phyloP scores from a whole-genome alignment of 1,140 invertebrate genomes.

The Notospermus geniculatus region DNA sequence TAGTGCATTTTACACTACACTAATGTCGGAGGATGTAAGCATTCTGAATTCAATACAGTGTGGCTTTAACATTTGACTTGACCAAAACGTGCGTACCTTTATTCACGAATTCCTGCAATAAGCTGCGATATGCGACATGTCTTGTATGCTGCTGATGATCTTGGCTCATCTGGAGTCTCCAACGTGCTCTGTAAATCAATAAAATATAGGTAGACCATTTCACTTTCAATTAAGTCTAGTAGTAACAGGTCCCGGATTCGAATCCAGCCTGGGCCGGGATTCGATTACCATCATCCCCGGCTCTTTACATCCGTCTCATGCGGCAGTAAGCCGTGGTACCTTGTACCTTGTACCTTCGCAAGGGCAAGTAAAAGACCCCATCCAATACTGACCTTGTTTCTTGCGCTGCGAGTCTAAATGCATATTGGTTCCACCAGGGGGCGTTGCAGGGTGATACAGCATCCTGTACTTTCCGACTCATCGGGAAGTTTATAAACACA shows the following conservation, averaged over 20 bases:
- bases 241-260: slow-evolving; percentile 9
- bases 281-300: too few relatives aligned
- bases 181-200: slow-evolving; percentile 28
- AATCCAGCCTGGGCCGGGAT: too few relatives aligned
- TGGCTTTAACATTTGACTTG: too few relatives aligned
- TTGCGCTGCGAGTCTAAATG: slow-evolving; percentile 42
- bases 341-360: too few relatives aligned
- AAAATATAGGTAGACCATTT: slow-evolving; percentile 5
- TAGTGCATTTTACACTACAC: too few relatives aligned
- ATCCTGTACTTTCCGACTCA: slow-evolving; percentile 22
- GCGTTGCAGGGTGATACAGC: background rate
- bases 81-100: slow-evolving; percentile 20
- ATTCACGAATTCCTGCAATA: slow-evolving; percentile 31
- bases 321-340: too few relatives aligned
- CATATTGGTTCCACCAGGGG: slow-evolving; percentile 18
- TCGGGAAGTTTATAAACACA: slow-evolving; percentile 32
- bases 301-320: too few relatives aligned
- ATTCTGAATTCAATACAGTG: too few relatives aligned
- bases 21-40: too few relatives aligned
- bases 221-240: too few relatives aligned
- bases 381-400: slow-evolving; percentile 38
- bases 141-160: slow-evolving; percentile 31
- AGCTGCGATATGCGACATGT: slow-evolving; percentile 38
- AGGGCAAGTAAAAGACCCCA: too few relatives aligned
- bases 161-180: slow-evolving; percentile 29